These are phyloP conservation scores for Holocentrus rufus DNA, from an alignment of 2,797 vertebrate species.

Conservation along the genomic window DNA sequence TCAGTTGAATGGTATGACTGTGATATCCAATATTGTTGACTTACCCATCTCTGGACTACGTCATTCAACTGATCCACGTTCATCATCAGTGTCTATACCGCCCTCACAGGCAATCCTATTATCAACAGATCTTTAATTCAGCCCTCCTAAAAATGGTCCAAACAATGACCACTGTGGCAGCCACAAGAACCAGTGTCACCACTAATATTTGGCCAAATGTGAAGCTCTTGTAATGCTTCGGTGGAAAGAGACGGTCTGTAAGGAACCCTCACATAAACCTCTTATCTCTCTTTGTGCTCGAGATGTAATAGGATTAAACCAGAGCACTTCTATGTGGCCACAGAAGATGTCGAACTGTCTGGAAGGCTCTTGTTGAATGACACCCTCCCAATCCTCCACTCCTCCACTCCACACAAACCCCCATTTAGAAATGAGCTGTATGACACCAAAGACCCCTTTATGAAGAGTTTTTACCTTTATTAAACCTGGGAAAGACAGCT, in stretches of 20 bases:
- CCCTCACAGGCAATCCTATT: slow-evolving; percentile 57
- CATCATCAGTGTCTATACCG: slow-evolving; percentile 73
- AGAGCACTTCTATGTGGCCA: slow-evolving; percentile 55
- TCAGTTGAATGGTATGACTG: slow-evolving; percentile 16
- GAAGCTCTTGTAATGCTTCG: slow-evolving; percentile 27
- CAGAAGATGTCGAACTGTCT: slow-evolving; percentile 58
- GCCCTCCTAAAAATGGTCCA: neutral
- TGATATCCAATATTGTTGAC: slow-evolving; percentile 64
- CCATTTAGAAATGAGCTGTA: neutral
- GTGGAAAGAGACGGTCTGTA: slow-evolving; percentile 49
- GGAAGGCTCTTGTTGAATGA: slow-evolving; percentile 51
- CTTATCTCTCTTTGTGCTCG: slow-evolving; percentile 78
- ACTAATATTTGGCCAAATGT: slow-evolving; percentile 35
- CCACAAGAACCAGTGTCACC: slow-evolving; percentile 26
- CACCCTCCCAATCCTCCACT: slow-evolving; percentile 1
- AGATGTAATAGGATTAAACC: slow-evolving; percentile 84
- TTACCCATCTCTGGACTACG: slow-evolving; percentile 91
- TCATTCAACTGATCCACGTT: slow-evolving; percentile 85
- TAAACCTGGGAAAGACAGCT: too few species aligned
- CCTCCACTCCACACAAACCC: neutral
- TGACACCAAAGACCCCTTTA: neutral
- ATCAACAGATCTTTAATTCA: slow-evolving; percentile 37
- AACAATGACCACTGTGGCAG: slow-evolving; percentile 25
- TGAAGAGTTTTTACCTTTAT: neutral
- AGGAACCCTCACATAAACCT: slow-evolving; percentile 76